phyloP scores from a whole-genome alignment of 2,113 vertebrate genomes.

The Coracopsis vasa region DNA sequence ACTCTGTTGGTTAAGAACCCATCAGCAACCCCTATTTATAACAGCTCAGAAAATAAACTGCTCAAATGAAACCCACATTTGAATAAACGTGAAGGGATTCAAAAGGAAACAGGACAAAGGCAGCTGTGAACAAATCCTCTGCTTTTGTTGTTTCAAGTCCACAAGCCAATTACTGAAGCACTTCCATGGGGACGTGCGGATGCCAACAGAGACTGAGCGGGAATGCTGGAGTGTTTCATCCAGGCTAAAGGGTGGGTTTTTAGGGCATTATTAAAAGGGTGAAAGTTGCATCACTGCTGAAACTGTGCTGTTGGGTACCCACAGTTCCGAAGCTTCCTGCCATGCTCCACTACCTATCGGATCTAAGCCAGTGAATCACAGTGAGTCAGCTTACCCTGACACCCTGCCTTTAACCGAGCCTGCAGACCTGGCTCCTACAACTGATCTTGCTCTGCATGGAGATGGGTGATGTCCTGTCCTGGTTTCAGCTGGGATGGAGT shows the following conservation, averaged over 20 bases:
- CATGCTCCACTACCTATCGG: neutral
- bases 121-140: neutral
- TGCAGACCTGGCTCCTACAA: neutral
- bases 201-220: neutral
- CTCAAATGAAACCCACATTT: neutral
- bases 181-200: neutral
- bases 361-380: neutral
- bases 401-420: neutral
- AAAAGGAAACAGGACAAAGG: neutral
- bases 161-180: neutral
- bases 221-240: neutral
- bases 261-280: neutral
- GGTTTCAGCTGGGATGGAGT: neutral
- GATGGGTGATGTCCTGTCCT: neutral
- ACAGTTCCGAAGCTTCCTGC: neutral
- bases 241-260: neutral
- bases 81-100: neutral
- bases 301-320: neutral
- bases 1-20: neutral
- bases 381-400: fast-evolving
- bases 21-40: neutral
- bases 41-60: neutral
- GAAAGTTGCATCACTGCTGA: neutral
- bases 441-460: neutral
- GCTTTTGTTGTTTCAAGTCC: neutral